Percentiles rank a stretch among this genome's conserved stretches.
Evolutionary conservation across 2,113 vertebrate species (phyloP).

Genomic region (Chelonoidis abingdonii): DNA sequence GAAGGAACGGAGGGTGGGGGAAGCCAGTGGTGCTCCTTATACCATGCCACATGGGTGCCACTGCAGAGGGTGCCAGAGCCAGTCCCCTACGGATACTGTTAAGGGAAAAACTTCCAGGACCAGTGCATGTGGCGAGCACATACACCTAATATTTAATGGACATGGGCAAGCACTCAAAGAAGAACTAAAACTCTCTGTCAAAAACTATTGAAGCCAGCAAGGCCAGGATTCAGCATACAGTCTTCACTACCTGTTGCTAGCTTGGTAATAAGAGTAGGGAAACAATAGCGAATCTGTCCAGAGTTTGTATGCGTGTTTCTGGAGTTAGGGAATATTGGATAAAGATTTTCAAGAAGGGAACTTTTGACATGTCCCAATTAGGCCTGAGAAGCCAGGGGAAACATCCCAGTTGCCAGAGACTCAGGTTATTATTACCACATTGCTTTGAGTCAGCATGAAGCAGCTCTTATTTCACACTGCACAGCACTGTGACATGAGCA

Average conservation of each 20-base stretch:
- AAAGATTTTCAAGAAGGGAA: not conserved
- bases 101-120: too few relatives aligned
- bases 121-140: too few relatives aligned
- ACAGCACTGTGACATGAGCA: not conserved
- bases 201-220: not conserved
- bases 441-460: rapidly evolving
- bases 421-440: rapidly evolving
- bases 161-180: too few relatives aligned
- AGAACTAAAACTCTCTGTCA: not conserved
- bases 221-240: rapidly evolving
- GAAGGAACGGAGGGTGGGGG: too few relatives aligned
- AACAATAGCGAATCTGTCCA: not conserved
- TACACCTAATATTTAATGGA: too few relatives aligned
- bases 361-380: not conserved
- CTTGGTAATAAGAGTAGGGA: rapidly evolving
- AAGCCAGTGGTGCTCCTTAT: too few relatives aligned
- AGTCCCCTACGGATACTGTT: too few relatives aligned
- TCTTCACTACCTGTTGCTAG: not conserved
- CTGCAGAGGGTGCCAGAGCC: too few relatives aligned
- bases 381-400: not conserved
- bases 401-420: rapidly evolving
- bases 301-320: not conserved
- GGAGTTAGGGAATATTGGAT: not conserved
- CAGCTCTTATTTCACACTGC: not conserved
- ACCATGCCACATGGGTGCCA: too few relatives aligned